A percentile compares a stretch with the other conserved stretches of the same genome.
Conservation (phyloP, 2,888 invertebrate species). For the Nomada ferruginata region DNA sequence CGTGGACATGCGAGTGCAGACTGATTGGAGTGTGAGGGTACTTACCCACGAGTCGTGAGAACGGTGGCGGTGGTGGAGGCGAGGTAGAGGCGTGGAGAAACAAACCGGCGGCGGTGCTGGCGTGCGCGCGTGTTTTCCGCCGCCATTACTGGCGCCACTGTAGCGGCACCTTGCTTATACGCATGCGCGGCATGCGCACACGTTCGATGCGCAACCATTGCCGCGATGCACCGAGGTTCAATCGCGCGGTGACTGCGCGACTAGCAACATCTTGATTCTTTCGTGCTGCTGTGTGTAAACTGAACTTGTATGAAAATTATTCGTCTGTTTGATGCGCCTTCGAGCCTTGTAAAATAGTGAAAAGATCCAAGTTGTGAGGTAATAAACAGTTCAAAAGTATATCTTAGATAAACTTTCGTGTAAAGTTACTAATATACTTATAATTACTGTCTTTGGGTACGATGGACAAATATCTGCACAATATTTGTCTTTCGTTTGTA, state of each 20-base stretch:
- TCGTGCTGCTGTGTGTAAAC: neutral
- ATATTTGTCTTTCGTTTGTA: no score
- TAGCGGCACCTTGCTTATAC: conserved; percentile 45
- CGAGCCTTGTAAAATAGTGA: neutral
- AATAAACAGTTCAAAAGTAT: neutral
- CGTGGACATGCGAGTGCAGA: conserved; percentile 84
- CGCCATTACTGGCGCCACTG: conserved; percentile 75
- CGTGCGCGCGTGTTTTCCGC: conserved; percentile 74
- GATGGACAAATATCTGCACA: no score
- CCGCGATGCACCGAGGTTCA: conserved; percentile 48
- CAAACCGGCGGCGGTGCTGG: conserved; percentile 75
- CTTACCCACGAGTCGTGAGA: conserved; percentile 82
- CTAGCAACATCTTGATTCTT: conserved; percentile 45
- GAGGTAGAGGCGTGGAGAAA: conserved; percentile 75
- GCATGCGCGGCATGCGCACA: conserved; percentile 66
- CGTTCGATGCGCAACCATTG: conserved; percentile 55
- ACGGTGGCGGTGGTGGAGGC: conserved; percentile 75
- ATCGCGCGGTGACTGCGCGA: conserved; percentile 62
- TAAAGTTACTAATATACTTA: no score
- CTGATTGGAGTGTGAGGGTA: conserved; percentile 83
- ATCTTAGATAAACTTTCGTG: neutral
- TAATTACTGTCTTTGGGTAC: no score
- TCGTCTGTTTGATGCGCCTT: neutral
- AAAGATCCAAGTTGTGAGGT: neutral
- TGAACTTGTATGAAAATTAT: neutral